Evolutionary conservation across 2,888 invertebrate genomes (phyloP), one percentile per base, ranked within the genome.

Genomic region (Capitulum mitella): DNA sequence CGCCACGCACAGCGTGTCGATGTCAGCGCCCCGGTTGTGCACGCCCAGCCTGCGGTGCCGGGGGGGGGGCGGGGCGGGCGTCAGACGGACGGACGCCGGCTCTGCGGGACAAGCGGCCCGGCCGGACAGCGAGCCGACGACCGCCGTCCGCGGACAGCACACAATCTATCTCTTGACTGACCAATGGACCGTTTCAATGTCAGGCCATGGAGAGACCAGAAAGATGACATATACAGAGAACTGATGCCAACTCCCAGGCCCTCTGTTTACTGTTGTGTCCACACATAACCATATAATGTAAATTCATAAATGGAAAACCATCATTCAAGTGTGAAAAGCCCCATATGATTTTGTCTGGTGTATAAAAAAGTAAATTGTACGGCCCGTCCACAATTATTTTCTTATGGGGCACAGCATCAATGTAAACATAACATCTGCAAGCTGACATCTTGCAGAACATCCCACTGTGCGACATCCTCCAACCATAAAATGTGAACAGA

Each of bases 1-100:
- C 43, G 95, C 98, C 37, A 99, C 98, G 87, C 98, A 98, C 43
- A 99, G 86, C 0, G 98, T 98, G 88, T 99, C 99, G 84, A 99
- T 99, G 89, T 99, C 99, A 81, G 98, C 98, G 54, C 98, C 98
- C 87, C 94, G 92, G 83, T 96, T 96, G 85, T 98, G 98, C 14
- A 98, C 98, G 83, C 99, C 90, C 32, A 90, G 89, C 82, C 95
- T 70, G 34, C 48, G 12, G 37, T 26, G 26, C 26, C 22, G 32
- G 8, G 48, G 26, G 12, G 54, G 54, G 22, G 54, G 22, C 54
- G 5, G 54, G 22, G 3, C 12, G 26, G 22, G 16, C 5, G 54
- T 22, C 54, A 26, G 54, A 54, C 26, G 5, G 22, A 22, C 54
- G 22, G 16, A 26, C 54, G 19, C 14, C 5, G 54, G 3, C 22